Base-by-base conservation (phyloP, 2,797 vertebrate species). In the Silurus lanzhouensis region DNA sequence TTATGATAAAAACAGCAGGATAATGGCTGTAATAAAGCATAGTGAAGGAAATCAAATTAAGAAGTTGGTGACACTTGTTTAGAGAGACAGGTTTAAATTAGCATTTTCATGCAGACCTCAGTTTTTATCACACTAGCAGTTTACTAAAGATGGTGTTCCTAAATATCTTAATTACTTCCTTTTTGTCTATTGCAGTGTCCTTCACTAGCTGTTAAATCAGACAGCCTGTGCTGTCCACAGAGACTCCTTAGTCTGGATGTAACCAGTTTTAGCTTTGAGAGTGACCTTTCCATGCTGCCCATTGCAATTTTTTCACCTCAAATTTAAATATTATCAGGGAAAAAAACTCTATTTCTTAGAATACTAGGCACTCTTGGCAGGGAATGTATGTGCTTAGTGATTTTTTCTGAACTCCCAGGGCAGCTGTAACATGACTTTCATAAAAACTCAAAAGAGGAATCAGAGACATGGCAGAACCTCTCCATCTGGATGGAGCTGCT, bases 401-500 rank as follows among this genome's bases (percentile, higher is more conserved):
- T 57, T 38, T 82, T 31, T 58, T 58, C 66, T 6, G 66, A 70
- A 64, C n/a, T 82, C 80, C 52, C 66, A 52, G 52, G 68, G 80
- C 80, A 57, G 64, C 63, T 57, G 64, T 68, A 68, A 57, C 20
- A 82, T 31, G 25, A 81, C 78, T 64, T 80, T 80, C 78, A 80
- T 64, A 80, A 64, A 64, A 68, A 81, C 63, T 27, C 64, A 57
- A 68, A 82, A 82, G 80, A 70, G 48, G 68, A 82, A 19, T 66
- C 48, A 70, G 80, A 82, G 64, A 68, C 80, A 57, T 38, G 48
- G 80, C 80, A 82, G 80, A 82, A 82, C 80, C 80, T 68, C 66
- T 82, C 80, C 80, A 82, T 82, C 64, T 82, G 66, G 48, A 68
- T 82, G 80, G 27, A 82, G 6, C 48, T 70, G 66, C 80, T 82